Base-by-base conservation (phyloP, 2,888 invertebrate species). In the Rotaria socialis region DNA sequence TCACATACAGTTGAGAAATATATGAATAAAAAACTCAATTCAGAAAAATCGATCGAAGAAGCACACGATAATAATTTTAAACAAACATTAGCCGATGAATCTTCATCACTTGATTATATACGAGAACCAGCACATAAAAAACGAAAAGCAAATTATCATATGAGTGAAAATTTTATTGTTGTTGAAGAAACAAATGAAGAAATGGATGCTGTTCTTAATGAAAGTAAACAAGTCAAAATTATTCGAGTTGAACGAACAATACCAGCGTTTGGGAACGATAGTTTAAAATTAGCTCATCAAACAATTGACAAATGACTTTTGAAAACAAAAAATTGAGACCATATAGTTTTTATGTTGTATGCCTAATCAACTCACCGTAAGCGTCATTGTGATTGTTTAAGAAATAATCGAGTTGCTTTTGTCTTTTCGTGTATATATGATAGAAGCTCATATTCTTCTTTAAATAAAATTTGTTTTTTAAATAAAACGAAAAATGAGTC, bases 11-110 rank as follows among this genome's bases (percentile, higher is more conserved):
- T 80, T n/a, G 80, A 80, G n/a, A 43, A 80, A n/a, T 80, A 80
- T 24, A 80, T 80, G 47, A 80, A 80, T 80, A 80, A 80, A 80
- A 80, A 80, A n/a, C 2, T 43, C 8, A 43, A 80, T 41, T 47
- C 80, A 8, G 24, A 52, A 52, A 10, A 52, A 52, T 52, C 10
- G 14, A 52, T 52, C 2, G 14, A 80, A 80, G 24, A 43, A 43
- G 4, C 7, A 43, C 14, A 19, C 43, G 22, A 75, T 3, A 47
- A n/a, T 24, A 24, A 16, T 16, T 11, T 3, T 74, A 80, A 80
- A 80, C 80, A 47, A 47, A 6, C 19, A 24, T 80, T 80, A 3
- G 5, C 14, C 1, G 35, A 67, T 67, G 67, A 67, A 27, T 67
- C 60, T 1, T 67, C 60, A 67, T 67, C 35, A 14, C 7, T 35